These are phyloP conservation scores for Toxotes lorentzi DNA, from an alignment of 2,797 vertebrate species.

Conservation along the genomic window DNA sequence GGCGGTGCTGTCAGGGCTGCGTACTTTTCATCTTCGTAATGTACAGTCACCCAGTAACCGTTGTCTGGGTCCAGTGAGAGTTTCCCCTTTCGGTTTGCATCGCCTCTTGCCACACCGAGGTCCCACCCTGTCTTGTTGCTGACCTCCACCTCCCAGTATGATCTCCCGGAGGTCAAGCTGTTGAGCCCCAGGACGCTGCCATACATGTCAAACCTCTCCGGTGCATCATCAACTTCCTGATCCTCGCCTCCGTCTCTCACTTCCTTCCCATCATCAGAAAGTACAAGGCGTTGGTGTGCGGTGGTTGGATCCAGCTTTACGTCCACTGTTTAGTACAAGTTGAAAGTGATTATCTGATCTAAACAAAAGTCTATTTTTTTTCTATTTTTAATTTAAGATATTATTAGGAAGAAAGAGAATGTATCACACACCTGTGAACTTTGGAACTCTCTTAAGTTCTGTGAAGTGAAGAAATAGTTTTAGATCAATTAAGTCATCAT, in stretches of 20 bases:
- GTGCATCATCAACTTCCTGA: neutral
- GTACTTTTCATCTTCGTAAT: constrained; percentile 59
- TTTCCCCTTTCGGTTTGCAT: constrained; percentile 48
- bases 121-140: constrained; percentile 61
- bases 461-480: constrained; percentile 3
- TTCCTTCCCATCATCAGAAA: constrained; percentile 58
- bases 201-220: constrained; percentile 58
- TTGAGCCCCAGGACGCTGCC: constrained; percentile 53
- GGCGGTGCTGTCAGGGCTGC: constrained; percentile 46
- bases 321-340: constrained; percentile 37
- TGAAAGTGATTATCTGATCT: neutral
- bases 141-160: constrained; percentile 69
- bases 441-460: constrained; percentile 75
- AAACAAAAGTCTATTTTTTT: neutral
- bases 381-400: too few species aligned
- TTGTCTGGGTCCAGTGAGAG: constrained; percentile 51
- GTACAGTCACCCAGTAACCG: constrained; percentile 68
- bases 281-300: constrained; percentile 29
- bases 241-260: constrained; percentile 58
- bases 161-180: constrained; percentile 43
- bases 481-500: neutral
- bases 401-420: neutral
- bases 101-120: constrained; percentile 54
- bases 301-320: constrained; percentile 62
- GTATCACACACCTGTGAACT: constrained; percentile 65